Percentiles rank a stretch among this genome's conserved stretches.
Evolutionary conservation across 2,797 vertebrate genomes (phyloP).

Genomic region (Premnoplex brunnescens): DNA sequence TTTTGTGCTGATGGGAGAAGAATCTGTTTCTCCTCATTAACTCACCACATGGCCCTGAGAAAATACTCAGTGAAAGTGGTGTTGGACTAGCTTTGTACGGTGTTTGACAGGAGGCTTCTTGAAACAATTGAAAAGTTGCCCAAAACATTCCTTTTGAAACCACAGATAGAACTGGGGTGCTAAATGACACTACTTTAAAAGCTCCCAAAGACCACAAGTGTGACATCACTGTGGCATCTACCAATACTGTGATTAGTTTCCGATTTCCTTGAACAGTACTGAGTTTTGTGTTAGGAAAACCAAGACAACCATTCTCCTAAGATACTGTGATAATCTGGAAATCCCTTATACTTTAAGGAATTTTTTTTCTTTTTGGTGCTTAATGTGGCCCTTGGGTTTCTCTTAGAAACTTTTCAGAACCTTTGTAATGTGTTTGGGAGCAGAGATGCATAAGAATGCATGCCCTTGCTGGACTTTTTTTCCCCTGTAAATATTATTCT

Average conservation of each 20-base stretch:
- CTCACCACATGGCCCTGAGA: background rate
- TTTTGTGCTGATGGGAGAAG: background rate
- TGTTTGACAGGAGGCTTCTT: slow-evolving; percentile 10
- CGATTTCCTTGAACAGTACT: background rate
- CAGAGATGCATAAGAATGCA: background rate
- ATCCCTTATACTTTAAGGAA: background rate
- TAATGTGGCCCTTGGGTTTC: background rate
- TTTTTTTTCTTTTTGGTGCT: background rate
- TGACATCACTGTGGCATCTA: background rate
- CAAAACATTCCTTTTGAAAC: background rate
- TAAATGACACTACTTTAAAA: background rate
- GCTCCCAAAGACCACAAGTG: background rate
- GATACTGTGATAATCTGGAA: background rate
- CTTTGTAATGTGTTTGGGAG: background rate
- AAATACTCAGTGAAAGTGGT: background rate
- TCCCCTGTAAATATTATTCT: background rate
- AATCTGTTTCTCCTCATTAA: slow-evolving; percentile 25
- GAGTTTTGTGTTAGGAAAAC: background rate
- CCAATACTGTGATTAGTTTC: background rate
- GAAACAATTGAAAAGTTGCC: slow-evolving; percentile 18
- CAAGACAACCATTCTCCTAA: background rate
- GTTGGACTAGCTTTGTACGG: background rate
- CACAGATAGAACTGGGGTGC: background rate
- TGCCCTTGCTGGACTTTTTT: background rate
- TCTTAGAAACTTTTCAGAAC: background rate